Conservation (phyloP, 1,140 invertebrate species). For the Stegodyphus dumicola region DNA sequence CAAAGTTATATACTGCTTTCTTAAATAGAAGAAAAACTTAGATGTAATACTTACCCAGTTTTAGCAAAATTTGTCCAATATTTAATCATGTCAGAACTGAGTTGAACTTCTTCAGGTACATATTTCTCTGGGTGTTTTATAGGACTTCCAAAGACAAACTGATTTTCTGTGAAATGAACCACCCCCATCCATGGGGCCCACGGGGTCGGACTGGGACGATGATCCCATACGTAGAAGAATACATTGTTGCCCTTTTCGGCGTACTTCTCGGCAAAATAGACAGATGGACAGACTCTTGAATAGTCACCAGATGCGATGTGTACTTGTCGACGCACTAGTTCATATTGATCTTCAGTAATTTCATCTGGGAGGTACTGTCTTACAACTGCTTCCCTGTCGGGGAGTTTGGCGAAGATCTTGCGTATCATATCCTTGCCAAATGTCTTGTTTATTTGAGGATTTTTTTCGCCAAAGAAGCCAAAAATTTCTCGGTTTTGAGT, state of each 20-base stretch:
- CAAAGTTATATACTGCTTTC: not conserved
- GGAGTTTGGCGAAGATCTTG: not conserved
- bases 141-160: constrained; percentile 61
- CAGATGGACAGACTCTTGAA: not conserved
- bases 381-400: not conserved
- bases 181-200: constrained; percentile 58
- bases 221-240: constrained; percentile 59
- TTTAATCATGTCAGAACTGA: constrained; percentile 52
- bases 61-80: constrained; percentile 57
- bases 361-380: not conserved
- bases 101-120: constrained; percentile 23
- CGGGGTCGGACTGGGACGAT: constrained; percentile 30
- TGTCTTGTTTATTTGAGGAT: constrained; percentile 14
- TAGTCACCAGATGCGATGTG: constrained; percentile 19
- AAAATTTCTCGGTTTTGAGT: not conserved
- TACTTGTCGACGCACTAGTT: not conserved
- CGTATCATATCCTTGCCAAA: not conserved
- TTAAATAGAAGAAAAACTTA: not conserved
- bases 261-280: not conserved
- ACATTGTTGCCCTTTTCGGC: constrained; percentile 15
- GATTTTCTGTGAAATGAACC: constrained; percentile 54
- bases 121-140: constrained; percentile 23
- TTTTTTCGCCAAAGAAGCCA: constrained; percentile 17
- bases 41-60: constrained; percentile 24
- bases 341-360: not conserved